These are phyloP conservation scores for Doryteuthis pealeii DNA, from an alignment of 1,140 invertebrate genomes.

Conservation along the genomic window DNA sequence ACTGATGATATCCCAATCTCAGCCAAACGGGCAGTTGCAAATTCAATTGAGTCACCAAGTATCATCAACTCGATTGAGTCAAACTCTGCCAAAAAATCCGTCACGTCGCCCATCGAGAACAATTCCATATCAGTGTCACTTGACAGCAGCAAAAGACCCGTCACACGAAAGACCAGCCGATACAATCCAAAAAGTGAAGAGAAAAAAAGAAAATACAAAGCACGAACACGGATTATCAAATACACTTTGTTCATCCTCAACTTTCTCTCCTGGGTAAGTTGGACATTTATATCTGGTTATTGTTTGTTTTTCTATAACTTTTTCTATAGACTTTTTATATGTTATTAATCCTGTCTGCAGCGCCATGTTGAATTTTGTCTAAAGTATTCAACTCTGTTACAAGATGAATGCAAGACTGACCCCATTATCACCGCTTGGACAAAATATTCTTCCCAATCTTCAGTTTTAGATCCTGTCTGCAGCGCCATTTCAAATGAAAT, in stretches of 20 bases:
- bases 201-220: conserved; percentile 42
- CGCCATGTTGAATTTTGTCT: no score
- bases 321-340: no score
- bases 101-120: background rate
- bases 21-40: background rate
- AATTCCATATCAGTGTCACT: background rate
- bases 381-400: no score
- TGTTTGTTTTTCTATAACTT: no score
- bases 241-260: conserved; percentile 43
- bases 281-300: no score
- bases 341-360: no score
- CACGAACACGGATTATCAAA: conserved; percentile 35
- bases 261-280: conserved; percentile 47
- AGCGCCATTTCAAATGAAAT: no score
- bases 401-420: no score
- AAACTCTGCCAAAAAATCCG: background rate
- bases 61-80: conserved; percentile 1
- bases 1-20: background rate
- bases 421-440: no score
- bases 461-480: no score
- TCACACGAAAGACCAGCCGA: conserved; percentile 18
- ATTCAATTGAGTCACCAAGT: background rate
- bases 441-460: no score
- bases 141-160: background rate
- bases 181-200: conserved; percentile 31